Evolutionary conservation across 2,113 vertebrate species (phyloP), one percentile per base, ranked within the genome.

Genomic region (Megaceryle torquata): DNA sequence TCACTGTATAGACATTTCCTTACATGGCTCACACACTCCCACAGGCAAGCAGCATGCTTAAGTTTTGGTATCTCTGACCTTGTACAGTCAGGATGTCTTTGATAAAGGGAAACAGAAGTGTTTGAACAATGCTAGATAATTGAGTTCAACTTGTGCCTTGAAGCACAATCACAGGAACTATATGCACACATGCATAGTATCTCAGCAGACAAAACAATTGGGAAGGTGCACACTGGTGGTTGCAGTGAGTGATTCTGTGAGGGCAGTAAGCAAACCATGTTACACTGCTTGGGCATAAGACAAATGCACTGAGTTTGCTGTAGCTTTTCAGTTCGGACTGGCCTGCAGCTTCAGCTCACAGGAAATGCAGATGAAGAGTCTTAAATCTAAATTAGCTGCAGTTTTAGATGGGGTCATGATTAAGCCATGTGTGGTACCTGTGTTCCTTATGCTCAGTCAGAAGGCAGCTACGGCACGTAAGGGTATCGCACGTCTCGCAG

Each of bases 371-470:
- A 5, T 7, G 3, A 9, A 10, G 5, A 57, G 28, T 2, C 7
- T 33, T 9, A 15, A 41, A 19, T 6, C 4, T 61, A 8, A 22
- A 20, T 15, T 11, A 33, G 9, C 17, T 65, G 19, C 15, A 16
- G 14, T 51, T 54, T 46, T 41, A 64, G 28, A 33, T 10, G 21
- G n/a, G 25, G 63, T 37, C 44, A 60, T 37, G 50, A 50, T 69
- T 5, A 8, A 50, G 31, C 19, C 13, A 5, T 3, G 16, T 60
- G 80, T 60, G n/a, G 46, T 91, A 98, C 98, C 98, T 98, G 97
- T 98, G 98, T 8, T 98, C 98, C 72, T 98, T 98, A 91, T 98
- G 98, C 31, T 98, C 97, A 29, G 94, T 64, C 95, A 98, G 94
- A 25, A 98, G 97, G 93, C 98, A 98, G 94, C 96, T 97, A 51